Percentiles rank a stretch among this genome's conserved stretches.
These are phyloP conservation scores for Mythimna vitellina DNA, from an alignment of 2,888 invertebrate genomes.

Conservation along the genomic window DNA sequence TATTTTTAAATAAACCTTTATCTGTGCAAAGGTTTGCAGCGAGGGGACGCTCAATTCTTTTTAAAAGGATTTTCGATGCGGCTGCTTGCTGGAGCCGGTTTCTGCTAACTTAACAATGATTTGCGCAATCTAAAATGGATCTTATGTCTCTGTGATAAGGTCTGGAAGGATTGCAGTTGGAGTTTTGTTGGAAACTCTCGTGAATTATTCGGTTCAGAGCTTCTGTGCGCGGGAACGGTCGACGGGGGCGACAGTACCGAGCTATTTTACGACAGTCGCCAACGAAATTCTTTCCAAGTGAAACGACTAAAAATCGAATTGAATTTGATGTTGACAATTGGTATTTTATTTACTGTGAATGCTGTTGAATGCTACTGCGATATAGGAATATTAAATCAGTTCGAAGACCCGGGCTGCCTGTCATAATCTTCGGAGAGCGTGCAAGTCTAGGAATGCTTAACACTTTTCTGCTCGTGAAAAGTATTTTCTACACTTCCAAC, in stretches of 20 bases:
- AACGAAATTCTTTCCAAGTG: constrained; percentile 75
- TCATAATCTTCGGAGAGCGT: background rate
- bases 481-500: background rate
- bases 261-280: constrained; percentile 78
- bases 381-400: constrained; percentile 43
- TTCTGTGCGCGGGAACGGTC: constrained; percentile 72
- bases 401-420: constrained; percentile 16
- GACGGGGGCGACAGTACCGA: constrained; percentile 70
- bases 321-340: constrained; percentile 74
- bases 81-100: constrained; percentile 67
- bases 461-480: background rate
- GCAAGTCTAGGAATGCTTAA: background rate
- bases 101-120: constrained; percentile 48
- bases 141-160: constrained; percentile 56
- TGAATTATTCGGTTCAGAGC: constrained; percentile 81
- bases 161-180: constrained; percentile 51
- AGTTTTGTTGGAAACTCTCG: constrained; percentile 67
- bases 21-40: constrained; percentile 66
- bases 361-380: constrained; percentile 52
- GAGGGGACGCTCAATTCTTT: constrained; percentile 70
- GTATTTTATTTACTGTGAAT: constrained; percentile 70
- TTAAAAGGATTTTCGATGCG: constrained; percentile 76
- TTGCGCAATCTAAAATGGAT: constrained; percentile 58
- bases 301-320: constrained; percentile 76
- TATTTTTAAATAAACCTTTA: constrained; percentile 68